phyloP scores from a whole-genome alignment of 2,888 invertebrate species.

The Diadegma fenestrale region DNA sequence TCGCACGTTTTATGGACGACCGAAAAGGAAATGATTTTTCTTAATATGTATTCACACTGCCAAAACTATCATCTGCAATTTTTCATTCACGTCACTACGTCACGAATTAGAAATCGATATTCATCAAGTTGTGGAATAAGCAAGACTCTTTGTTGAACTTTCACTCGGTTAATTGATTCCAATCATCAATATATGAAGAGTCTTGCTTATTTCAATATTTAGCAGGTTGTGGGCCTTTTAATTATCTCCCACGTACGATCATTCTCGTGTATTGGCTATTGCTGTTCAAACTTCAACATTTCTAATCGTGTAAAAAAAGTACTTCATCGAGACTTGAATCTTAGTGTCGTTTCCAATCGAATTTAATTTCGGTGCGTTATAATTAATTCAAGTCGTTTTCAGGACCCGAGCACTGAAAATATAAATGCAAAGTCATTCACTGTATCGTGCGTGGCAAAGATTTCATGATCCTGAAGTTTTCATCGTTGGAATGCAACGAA shows the following conservation, averaged over 20 bases:
- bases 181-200: too few relatives aligned
- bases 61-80: not conserved
- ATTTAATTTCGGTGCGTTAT: not conserved
- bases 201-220: not conserved
- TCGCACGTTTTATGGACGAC: slow-evolving; percentile 43
- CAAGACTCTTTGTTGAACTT: not conserved
- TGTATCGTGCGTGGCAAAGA: too few relatives aligned
- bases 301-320: slow-evolving; percentile 10
- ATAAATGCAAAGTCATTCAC: too few relatives aligned
- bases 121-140: not conserved
- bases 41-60: not conserved
- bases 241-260: not conserved
- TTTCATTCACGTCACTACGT: not conserved
- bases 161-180: too few relatives aligned
- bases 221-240: slow-evolving; percentile 4
- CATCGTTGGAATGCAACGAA: too few relatives aligned
- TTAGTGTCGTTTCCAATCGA: not conserved
- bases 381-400: not conserved
- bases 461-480: too few relatives aligned
- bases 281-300: slow-evolving; percentile 5
- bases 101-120: not conserved
- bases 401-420: too few relatives aligned
- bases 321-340: not conserved
- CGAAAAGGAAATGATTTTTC: not conserved
- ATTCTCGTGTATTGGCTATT: slow-evolving; percentile 17